Conservation (phyloP, 2,113 vertebrate genomes). For the Tachysurus fulvidraco region DNA sequence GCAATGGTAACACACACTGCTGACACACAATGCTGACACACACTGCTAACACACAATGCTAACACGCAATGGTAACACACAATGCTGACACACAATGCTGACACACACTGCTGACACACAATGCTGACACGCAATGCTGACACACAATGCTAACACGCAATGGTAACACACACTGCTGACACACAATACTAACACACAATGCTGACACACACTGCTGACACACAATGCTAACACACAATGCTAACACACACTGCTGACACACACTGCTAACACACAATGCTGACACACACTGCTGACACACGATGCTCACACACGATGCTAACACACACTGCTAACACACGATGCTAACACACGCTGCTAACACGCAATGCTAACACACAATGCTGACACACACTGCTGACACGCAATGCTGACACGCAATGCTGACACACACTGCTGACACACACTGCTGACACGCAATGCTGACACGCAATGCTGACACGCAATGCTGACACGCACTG, state of each 20-base stretch:
- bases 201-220: not conserved
- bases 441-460: not conserved
- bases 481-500: not conserved
- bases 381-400: not conserved
- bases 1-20: not conserved
- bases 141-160: not conserved
- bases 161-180: not conserved
- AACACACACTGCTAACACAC: not conserved
- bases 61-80: too few species aligned
- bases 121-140: too few species aligned
- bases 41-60: not conserved
- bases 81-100: too few species aligned
- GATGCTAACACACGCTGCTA: not conserved
- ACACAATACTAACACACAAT: too few species aligned
- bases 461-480: too few species aligned
- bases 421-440: too few species aligned
- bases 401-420: too few species aligned
- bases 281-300: not conserved
- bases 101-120: not conserved
- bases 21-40: too few species aligned
- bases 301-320: too few species aligned
- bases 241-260: not conserved
- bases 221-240: not conserved
- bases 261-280: not conserved
- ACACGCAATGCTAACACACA: too few species aligned